phyloP scores from a whole-genome alignment of 2,797 vertebrate species.

The Bovichtus variegatus region DNA sequence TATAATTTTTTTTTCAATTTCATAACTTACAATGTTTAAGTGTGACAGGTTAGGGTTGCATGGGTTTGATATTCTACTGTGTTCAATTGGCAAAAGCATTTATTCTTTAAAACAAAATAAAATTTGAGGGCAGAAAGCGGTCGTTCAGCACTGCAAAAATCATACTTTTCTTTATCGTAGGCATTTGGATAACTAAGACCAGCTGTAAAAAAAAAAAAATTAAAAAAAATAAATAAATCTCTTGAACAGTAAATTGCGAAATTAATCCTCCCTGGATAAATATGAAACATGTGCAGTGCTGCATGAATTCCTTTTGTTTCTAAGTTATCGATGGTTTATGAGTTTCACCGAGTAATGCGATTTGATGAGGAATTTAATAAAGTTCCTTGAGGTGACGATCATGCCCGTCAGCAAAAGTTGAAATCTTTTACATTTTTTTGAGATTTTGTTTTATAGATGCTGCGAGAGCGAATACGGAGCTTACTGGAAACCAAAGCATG shows the following conservation, averaged over 20 bases:
- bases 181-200: background rate
- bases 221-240: too few species aligned
- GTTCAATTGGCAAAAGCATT: background rate
- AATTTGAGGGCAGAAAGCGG: background rate
- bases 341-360: background rate
- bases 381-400: background rate
- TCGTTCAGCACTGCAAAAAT: background rate
- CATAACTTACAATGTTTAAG: background rate
- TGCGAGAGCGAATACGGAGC: background rate
- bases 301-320: background rate
- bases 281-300: background rate
- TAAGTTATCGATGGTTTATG: background rate
- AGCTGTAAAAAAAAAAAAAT: too few species aligned
- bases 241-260: background rate
- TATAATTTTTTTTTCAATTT: too few species aligned
- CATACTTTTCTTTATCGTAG: background rate
- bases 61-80: conserved; percentile 1
- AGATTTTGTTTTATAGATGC: background rate
- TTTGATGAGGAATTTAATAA: background rate
- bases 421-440: too few species aligned
- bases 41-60: background rate
- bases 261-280: background rate
- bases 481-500: background rate
- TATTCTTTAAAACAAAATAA: background rate
- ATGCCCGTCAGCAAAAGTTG: too few species aligned